Evolutionary conservation across 64 coral and sea anemone species (phyloP), one percentile per base, ranked within the genome.

Genomic region (Stylophora pistillata): DNA sequence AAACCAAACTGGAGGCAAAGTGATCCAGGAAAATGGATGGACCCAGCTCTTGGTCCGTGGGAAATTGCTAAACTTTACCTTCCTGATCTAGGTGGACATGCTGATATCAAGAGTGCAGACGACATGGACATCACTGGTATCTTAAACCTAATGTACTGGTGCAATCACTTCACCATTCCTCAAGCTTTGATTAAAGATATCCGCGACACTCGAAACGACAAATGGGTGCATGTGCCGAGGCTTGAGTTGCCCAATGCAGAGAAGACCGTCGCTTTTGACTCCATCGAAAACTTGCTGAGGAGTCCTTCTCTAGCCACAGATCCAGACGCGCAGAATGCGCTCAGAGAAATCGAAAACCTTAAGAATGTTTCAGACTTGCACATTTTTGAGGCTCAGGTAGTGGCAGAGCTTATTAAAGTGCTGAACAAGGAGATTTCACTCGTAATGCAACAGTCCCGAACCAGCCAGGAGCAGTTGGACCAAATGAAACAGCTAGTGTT

Each of bases 61-160:
- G 89, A 95, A 28, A 77, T 95, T 26, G 89, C 94, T 27, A 95
- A 95, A 59, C 70, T 95, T 0, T 95, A 66, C 69, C 91, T 95
- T 78, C 80, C 94, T 18, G 89, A 71, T 29, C 13, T 62, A 5
- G 80, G 63, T 0, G 88, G 33, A 12, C 73, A 82, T 30, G 68
- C 53, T 18, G 53, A 37, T 18, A 34, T 70, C 31, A 28, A 47
- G 25, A 72, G 66, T 58, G 88, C 78, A 20, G 72, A 56, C 13
- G 78, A 72, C 18, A 90, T 79, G 34, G 88, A 83, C 71, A 16
- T 79, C 28, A 82, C 88, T 58, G 88, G 68, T 4, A 68, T 95
- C 14, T 27, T 95, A 31, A 94, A 94, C 34, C 53, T 94, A 6
- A 61, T 94, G 18, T 74, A 29, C 58, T 94, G 81, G 81, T 95